Percentiles rank a stretch among this genome's conserved stretches.
Conservation (phyloP, 2,797 vertebrate species). For the Chloroceryle amazona region DNA sequence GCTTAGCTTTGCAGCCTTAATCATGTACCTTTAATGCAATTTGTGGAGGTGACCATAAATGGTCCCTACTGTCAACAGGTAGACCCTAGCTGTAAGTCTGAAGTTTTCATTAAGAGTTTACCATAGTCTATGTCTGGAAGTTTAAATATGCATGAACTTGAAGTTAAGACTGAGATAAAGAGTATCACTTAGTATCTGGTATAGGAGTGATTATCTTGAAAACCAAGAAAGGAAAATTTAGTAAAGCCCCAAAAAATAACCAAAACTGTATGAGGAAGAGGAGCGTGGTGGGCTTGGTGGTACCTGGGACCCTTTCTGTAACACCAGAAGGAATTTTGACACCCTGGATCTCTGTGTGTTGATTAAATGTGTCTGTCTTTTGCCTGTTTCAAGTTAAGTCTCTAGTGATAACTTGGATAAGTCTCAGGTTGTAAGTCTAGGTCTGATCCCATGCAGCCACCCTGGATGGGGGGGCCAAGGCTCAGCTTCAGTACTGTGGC, state of each 20-base stretch:
- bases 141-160: not conserved
- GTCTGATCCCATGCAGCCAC: not conserved
- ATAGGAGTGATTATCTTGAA: not conserved
- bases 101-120: not conserved
- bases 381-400: not conserved
- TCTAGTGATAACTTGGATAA: not conserved
- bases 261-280: not conserved
- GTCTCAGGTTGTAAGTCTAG: not conserved
- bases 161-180: not conserved
- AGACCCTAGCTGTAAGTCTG: not conserved
- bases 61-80: not conserved
- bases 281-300: accelerated
- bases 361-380: not conserved
- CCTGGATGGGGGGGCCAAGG: not conserved
- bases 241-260: not conserved
- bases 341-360: not conserved
- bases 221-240: not conserved
- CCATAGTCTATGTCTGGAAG: not conserved
- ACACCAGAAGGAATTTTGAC: not conserved
- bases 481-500: not conserved
- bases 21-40: not conserved
- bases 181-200: not conserved
- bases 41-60: not conserved
- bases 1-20: not conserved
- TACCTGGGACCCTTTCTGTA: not conserved